These are phyloP conservation scores for Lacerta bilineata DNA, from an alignment of 2,797 vertebrate genomes.

Conservation along the genomic window DNA sequence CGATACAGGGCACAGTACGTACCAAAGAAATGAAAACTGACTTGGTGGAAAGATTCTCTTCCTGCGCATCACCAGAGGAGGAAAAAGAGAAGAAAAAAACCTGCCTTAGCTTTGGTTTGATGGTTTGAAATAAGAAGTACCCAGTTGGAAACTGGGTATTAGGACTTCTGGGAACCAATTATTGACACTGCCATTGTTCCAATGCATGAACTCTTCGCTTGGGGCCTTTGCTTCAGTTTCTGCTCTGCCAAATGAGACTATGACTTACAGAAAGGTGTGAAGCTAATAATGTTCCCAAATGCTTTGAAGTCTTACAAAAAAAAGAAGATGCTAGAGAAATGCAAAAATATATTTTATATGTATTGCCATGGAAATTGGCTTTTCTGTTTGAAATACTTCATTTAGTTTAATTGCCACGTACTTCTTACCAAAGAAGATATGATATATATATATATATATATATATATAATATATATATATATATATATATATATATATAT, in stretches of 20 bases:
- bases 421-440: neutral
- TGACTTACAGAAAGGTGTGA: slow-evolving; percentile 60
- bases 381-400: neutral
- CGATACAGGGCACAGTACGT: slow-evolving; percentile 43
- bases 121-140: slow-evolving; percentile 57
- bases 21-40: slow-evolving; percentile 65
- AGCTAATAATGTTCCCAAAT: slow-evolving; percentile 71
- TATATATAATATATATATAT: neutral
- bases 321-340: slow-evolving; percentile 57
- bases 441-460: neutral
- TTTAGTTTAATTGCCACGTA: neutral
- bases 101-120: slow-evolving; percentile 61
- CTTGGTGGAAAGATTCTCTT: slow-evolving; percentile 47
- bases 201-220: slow-evolving; percentile 47
- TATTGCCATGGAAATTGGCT: neutral
- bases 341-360: slow-evolving; percentile 55
- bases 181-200: slow-evolving; percentile 53
- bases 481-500: neutral
- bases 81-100: slow-evolving; percentile 53
- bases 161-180: slow-evolving; percentile 46
- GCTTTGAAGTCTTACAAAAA: slow-evolving; percentile 55
- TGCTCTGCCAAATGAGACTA: slow-evolving; percentile 60
- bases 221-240: slow-evolving; percentile 64
- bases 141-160: slow-evolving; percentile 1
- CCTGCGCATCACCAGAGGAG: slow-evolving; percentile 25